Percentiles rank a stretch among this genome's conserved stretches.
These are phyloP conservation scores for Buphagus erythrorhynchus DNA, from an alignment of 2,797 vertebrate genomes.

Conservation along the genomic window DNA sequence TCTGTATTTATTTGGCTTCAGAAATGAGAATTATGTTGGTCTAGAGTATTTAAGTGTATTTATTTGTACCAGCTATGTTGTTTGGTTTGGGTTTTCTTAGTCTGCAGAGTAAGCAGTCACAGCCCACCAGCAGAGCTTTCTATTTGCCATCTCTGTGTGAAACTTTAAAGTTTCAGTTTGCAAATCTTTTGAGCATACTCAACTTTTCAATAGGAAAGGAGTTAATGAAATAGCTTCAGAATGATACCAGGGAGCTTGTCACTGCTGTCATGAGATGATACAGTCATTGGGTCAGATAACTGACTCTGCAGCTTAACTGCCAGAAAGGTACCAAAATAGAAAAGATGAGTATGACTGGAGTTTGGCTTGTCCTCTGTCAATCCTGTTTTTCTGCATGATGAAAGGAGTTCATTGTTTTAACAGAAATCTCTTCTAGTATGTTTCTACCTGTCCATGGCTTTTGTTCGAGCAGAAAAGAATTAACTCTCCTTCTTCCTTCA, in stretches of 20 bases:
- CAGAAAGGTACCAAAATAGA: background rate
- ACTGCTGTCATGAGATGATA: background rate
- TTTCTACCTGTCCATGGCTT: background rate
- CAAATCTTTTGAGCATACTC: background rate
- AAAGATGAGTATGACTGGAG: background rate
- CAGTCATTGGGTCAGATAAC: background rate
- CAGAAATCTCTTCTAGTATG: background rate
- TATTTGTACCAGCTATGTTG: background rate
- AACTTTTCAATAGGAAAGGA: background rate
- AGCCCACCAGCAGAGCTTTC: background rate
- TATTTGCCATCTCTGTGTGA: background rate
- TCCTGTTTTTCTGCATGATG: background rate
- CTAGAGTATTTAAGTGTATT: background rate
- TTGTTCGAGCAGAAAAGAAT: background rate
- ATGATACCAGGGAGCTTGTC: background rate
- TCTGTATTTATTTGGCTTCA: background rate
- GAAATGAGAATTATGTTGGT: background rate
- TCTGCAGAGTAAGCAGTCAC: background rate
- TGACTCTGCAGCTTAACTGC: background rate
- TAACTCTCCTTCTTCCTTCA: background rate
- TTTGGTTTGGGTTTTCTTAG: background rate
- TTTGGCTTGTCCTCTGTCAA: background rate
- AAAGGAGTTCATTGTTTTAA: background rate
- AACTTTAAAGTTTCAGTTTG: background rate
- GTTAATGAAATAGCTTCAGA: background rate